Conservation (phyloP, 2,797 vertebrate genomes). For the Siniperca obscura region DNA sequence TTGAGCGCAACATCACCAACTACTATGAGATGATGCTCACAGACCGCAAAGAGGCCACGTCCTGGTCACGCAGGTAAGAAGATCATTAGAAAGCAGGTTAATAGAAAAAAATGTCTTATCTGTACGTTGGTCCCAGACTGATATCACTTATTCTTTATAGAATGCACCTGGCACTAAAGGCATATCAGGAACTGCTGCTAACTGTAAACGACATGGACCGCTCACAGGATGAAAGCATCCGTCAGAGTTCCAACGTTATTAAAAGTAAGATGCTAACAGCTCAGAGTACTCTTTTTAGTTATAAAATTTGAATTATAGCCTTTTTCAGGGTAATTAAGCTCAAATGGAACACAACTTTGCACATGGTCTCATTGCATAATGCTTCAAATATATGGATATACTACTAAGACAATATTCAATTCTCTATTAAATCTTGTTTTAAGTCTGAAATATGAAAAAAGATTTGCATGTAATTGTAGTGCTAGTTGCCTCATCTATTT, state of each 20-base stretch:
- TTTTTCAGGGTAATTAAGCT: not conserved
- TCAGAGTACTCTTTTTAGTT: not conserved
- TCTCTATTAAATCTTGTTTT: not conserved
- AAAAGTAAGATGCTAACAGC: slow-evolving; percentile 87
- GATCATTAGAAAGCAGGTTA: not conserved
- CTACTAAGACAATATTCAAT: no score
- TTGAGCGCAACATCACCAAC: slow-evolving; percentile 94
- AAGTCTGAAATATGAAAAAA: not conserved
- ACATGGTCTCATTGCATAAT: not conserved
- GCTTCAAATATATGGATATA: not conserved
- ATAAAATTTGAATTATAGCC: not conserved
- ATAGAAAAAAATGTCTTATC: not conserved
- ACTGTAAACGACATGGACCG: slow-evolving; percentile 95
- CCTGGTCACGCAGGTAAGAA: slow-evolving; percentile 92
- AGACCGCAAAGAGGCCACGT: slow-evolving; percentile 91
- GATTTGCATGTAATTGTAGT: not conserved
- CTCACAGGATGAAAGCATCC: slow-evolving; percentile 87
- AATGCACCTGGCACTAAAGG: slow-evolving; percentile 96
- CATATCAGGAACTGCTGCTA: slow-evolving; percentile 94
- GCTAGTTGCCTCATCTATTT: slow-evolving; percentile 10
- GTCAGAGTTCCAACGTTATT: slow-evolving; percentile 92
- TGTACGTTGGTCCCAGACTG: not conserved
- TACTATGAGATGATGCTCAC: slow-evolving; percentile 98
- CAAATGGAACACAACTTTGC: not conserved
- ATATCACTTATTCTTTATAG: slow-evolving; percentile 72